These are phyloP conservation scores for Melanotaenia nigrans DNA, from an alignment of 2,797 vertebrate species.

Conservation along the genomic window DNA sequence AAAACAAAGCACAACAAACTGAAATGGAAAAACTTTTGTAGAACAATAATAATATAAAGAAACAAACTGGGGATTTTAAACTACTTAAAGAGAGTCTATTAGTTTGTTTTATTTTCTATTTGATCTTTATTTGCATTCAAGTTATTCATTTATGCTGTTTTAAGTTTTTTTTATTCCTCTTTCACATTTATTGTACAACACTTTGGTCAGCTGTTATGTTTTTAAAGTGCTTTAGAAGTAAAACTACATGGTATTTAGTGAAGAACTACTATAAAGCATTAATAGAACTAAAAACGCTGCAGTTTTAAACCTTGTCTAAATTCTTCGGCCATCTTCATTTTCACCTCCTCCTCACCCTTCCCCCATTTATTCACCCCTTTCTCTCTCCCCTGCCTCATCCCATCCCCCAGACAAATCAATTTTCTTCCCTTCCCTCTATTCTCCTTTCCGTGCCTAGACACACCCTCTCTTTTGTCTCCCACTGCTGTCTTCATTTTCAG, in stretches of 20 bases:
- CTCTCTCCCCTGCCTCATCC: conserved; percentile 23
- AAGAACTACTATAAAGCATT: neutral
- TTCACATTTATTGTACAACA: too few species aligned
- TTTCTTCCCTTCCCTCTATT: conserved; percentile 39
- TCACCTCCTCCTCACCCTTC: conserved; percentile 35
- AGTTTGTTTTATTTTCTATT: too few species aligned
- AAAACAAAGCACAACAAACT: too few species aligned
- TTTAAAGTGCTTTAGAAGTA: too few species aligned
- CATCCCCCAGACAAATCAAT: conserved; percentile 70
- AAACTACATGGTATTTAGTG: neutral
- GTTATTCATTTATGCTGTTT: too few species aligned
- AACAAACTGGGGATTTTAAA: neutral
- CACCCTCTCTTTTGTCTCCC: conserved; percentile 70
- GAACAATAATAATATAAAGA: neutral
- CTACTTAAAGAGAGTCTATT: too few species aligned
- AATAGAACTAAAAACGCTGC: neutral
- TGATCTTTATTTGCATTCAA: too few species aligned
- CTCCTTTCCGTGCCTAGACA: conserved; percentile 37
- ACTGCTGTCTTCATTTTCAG: conserved; percentile 67
- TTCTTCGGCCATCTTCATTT: conserved; percentile 40
- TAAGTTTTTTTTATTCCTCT: too few species aligned
- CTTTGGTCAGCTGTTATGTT: too few species aligned
- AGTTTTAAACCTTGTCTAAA: neutral
- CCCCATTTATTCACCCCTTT: conserved; percentile 41
- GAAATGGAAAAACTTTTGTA: too few species aligned